Evolutionary conservation across 2,888 invertebrate genomes (phyloP).

Genomic region (Heterodera filipjevi): DNA sequence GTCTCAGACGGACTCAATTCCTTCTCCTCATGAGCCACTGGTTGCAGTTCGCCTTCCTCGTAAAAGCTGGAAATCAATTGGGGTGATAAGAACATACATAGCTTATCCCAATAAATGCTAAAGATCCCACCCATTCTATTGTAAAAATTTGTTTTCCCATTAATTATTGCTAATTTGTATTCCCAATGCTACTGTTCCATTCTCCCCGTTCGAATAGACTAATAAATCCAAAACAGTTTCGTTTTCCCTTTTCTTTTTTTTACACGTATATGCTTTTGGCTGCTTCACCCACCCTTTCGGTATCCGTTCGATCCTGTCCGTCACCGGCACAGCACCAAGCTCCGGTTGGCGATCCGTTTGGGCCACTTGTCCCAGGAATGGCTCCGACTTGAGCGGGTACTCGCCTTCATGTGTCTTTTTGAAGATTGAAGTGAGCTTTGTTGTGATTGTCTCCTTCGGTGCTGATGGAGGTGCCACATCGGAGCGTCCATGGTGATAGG

Average conservation of each 20-base stretch:
- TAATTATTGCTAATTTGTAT: background rate
- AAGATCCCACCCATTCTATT: background rate
- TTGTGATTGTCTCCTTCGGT: conserved; percentile 32
- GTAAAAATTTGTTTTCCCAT: background rate
- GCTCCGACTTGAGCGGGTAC: conserved; percentile 27
- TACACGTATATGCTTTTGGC: background rate
- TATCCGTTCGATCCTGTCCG: conserved; percentile 3
- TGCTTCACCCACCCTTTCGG: background rate
- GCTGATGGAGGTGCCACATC: conserved; percentile 18
- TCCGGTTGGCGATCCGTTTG: background rate
- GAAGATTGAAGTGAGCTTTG: conserved; percentile 33
- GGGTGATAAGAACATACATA: too few species aligned
- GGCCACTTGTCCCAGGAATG: background rate
- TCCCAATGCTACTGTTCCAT: too few species aligned
- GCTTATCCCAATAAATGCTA: background rate
- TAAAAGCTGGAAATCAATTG: conserved; percentile 35
- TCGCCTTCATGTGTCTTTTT: conserved; percentile 18
- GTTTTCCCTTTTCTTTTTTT: background rate
- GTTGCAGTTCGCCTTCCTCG: conserved; percentile 35
- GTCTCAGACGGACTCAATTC: conserved; percentile 39
- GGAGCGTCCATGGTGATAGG: conserved; percentile 42
- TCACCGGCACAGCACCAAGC: background rate
- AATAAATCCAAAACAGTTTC: background rate
- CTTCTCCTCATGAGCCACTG: conserved; percentile 20
- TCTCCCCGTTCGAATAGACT: too few species aligned